Evolutionary conservation across 2,888 invertebrate genomes (phyloP), one percentile per base, ranked within the genome.

Genomic region (Melitaea athalia): DNA sequence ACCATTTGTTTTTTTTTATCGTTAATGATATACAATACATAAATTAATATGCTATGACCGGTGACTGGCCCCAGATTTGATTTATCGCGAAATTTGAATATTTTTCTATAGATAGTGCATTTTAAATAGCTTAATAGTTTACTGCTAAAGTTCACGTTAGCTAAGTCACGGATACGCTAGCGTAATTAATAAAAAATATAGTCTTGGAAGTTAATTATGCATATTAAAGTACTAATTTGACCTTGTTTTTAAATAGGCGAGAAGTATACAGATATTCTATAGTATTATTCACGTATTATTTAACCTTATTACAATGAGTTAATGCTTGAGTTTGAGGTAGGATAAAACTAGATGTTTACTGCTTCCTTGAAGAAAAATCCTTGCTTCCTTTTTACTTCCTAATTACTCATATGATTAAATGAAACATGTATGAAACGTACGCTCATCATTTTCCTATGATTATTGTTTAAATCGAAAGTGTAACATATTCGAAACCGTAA

Each of bases 331-430:
- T 55, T 33, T 10, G 17, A 50, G 50, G 53, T 55, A 33, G 53
- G 14, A 55, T 33, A 55, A 45, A 49, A n/a, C n/a, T 12, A 33
- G 11, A 24, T 55, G 31, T 33, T 14, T 14, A 33, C 31, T 14
- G 33, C 53, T 55, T 55, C 53, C 52, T 52, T 24, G 24, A 12
- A 24, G 10, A 14, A 47, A 0, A 24, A 52, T 11, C 24, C 33
- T 55, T 55, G 53, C 53, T 55, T 55, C 53, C 53, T 31, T 14
- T 55, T n/a, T n/a, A n/a, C n/a, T n/a, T n/a, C n/a, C n/a, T 33
- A 33, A 53, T 55, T 55, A 14, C 31, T 55, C 53, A 55, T 55
- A 14, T 2, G 14, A 55, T 55, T 33, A 14, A 55, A 52, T 31
- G 11, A 4, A 31, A 11, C 7, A 24, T 52, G 14, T 8, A 55